Base-by-base conservation (phyloP, 2,888 invertebrate genomes). In the Caenorhabditis afra region DNA sequence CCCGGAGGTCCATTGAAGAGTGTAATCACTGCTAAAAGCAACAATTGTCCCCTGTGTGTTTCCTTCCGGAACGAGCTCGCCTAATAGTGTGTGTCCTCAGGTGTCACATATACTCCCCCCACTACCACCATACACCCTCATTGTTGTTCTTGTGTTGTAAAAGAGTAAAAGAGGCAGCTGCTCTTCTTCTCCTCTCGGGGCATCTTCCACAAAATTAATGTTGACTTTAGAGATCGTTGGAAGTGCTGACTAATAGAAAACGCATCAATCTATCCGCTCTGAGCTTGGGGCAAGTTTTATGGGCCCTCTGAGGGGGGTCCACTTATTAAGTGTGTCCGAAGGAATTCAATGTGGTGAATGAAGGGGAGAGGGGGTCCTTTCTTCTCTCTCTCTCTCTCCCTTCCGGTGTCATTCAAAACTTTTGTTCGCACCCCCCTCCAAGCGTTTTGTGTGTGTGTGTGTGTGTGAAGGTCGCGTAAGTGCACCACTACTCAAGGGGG, bases 281-380 rank as follows among this genome's bases (percentile, higher is more conserved):
- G n/a, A n/a, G n/a, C 29, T 29, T 29, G 29, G 29, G 29, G 7
- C 29, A 59, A 59, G 59, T 59, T 59, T 59, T 62, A 62, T 62
- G n/a, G 35, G 22, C 20, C 18, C 23, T 14, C 41, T 3, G 14
- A 35, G 50, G 11, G 41, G 11, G 49, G 49, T 58, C 39, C 67
- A 57, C 67, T 67, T 67, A 57, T 58, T 67, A 67, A 53, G 41
- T 41, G 41, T 41, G 41, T 14, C 45, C n/a, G 16, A 10, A 20
- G 29, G 37, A 5, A 10, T 12, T 18, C 37, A 53, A 55, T 45
- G 55, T 35, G n/a, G 23, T 45, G 64, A 64, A 52, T 39, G n/a
- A n/a, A n/a, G 29, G 29, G 29, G 29, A 7, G 29, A 44, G 65
- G 22, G 50, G 50, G 20, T 14, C 10, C 18, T 12, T 18, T 35